phyloP scores from a whole-genome alignment of 2,888 invertebrate genomes.

The Platycheirus rosarum region DNA sequence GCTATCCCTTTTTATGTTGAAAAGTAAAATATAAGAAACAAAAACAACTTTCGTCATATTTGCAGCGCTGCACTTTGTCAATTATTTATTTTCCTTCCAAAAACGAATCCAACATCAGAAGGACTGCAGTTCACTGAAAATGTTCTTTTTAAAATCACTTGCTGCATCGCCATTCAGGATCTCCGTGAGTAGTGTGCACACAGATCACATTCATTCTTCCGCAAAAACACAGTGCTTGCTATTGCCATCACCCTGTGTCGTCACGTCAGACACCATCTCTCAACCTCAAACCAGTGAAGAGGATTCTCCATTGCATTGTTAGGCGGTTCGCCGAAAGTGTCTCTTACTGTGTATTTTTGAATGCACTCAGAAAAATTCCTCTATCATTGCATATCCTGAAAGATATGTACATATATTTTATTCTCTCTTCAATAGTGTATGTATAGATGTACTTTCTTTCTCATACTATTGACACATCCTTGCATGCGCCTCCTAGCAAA shows the following conservation, averaged over 20 bases:
- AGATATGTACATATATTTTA: constrained; percentile 32
- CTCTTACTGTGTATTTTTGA: constrained; percentile 57
- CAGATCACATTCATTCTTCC: constrained; percentile 37
- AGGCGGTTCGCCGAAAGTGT: constrained; percentile 73
- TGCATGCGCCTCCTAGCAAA: constrained; percentile 66
- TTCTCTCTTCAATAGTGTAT: background rate
- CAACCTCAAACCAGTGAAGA: constrained; percentile 43
- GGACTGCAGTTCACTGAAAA: constrained; percentile 12
- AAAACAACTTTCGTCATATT: background rate
- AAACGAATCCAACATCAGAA: constrained; percentile 6
- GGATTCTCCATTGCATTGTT: constrained; percentile 67
- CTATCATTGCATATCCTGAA: constrained; percentile 49
- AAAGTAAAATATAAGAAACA: constrained; percentile 8
- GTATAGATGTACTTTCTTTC: constrained; percentile 18
- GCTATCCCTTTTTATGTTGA: constrained; percentile 15
- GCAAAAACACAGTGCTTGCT: constrained; percentile 11
- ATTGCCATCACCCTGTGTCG: background rate
- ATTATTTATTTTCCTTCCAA: constrained; percentile 1
- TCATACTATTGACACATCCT: constrained; percentile 67
- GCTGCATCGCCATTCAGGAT: constrained; percentile 25
- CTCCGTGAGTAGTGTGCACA: constrained; percentile 23
- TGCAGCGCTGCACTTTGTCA: constrained; percentile 7
- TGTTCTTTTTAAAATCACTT: constrained; percentile 17
- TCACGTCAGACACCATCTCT: constrained; percentile 5
- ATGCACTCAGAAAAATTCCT: constrained; percentile 70